Evolutionary conservation across 2,888 invertebrate genomes (phyloP), one percentile per base, ranked within the genome.

Genomic region (Macrosoma leucophasiata): DNA sequence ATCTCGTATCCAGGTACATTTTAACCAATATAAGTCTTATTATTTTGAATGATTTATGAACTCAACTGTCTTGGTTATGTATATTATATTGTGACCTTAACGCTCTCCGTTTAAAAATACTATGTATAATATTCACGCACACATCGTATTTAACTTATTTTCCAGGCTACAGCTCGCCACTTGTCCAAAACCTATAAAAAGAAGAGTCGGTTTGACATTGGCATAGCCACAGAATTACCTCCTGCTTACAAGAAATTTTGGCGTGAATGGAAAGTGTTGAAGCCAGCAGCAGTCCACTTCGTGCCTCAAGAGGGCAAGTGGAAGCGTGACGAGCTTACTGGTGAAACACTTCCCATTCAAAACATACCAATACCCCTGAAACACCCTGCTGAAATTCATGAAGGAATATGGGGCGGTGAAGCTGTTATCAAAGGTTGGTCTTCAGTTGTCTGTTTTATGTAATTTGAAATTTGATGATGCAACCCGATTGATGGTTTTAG

Each of bases 391-490:
- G 95, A 98, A 77, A 84, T 91, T 34, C 84, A 97, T 63, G 58
- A 89, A 24, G 97, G 97, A 17, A 85, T 99, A 45, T 98, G 98
- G 98, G 98, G 97, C 43, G 98, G 98, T 5, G 99, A 99, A 84
- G 95, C 91, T 17, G 87, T 98, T 0, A 82, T 99, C 12, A 92
- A 95, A 84, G 98, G 84, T 78, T n/a, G n/a, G n/a, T n/a, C n/a
- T n/a, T n/a, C n/a, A n/a, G n/a, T n/a, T n/a, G n/a, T n/a, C n/a
- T n/a, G n/a, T n/a, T n/a, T n/a, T n/a, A 17, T 17, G 17, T 17
- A 17, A 5, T 17, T 17, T n/a, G n/a, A n/a, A n/a, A n/a, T n/a
- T n/a, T n/a, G n/a, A n/a, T n/a, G n/a, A n/a, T n/a, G n/a, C n/a
- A n/a, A n/a, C n/a, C n/a, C n/a, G n/a, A n/a, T n/a, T n/a, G n/a